Evolutionary conservation across 2,888 invertebrate genomes (phyloP), one percentile per base, ranked within the genome.

Genomic region (Cryptocephalus primarius): DNA sequence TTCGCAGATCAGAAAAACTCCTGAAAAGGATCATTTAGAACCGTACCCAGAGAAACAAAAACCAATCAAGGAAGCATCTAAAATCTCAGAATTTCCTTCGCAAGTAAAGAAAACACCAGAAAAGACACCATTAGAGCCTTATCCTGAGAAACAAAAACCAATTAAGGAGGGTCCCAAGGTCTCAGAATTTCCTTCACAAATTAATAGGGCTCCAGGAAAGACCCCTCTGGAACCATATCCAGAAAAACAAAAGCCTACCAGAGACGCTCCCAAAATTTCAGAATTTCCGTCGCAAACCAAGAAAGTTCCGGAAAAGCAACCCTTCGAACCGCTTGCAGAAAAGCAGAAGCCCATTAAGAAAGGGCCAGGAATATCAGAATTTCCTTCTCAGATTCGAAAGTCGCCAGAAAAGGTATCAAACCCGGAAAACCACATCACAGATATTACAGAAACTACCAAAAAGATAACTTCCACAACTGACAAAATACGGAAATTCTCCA

Each of bases 201-300:
- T 51, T 46, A 41, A 12, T 48, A 44, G 47, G 32, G 46, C 54
- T 9, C 50, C 52, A 42, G 49, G 53, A 33, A 52, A 42, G 47
- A 47, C 52, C 22, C 50, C 57, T 8, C 43, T 54, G 11, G 53
- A 50, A 41, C 45, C 52, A 39, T 53, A 57, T 36, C 55, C 59
- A 8, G 51, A 55, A 43, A 58, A 48, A 40, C 47, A 49, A 48
- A 48, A 31, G 9, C 51, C 53, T 2, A n/a, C n/a, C 2, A 36
- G 49, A 40, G 44, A 50, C 10, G 34, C 11, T 8, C 53, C 52
- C 32, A 43, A 41, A 43, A 45, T 54, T 31, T 33, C 39, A 9
- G 58, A 60, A 43, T 55, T 56, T 50, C 58, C 59, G 8, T 52
- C 57, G 14, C 60, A 58, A 49, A 44, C 45, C 33, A 50, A 43